Evolutionary conservation across 2,113 vertebrate species (phyloP).

Genomic region (Ciconia maguari): DNA sequence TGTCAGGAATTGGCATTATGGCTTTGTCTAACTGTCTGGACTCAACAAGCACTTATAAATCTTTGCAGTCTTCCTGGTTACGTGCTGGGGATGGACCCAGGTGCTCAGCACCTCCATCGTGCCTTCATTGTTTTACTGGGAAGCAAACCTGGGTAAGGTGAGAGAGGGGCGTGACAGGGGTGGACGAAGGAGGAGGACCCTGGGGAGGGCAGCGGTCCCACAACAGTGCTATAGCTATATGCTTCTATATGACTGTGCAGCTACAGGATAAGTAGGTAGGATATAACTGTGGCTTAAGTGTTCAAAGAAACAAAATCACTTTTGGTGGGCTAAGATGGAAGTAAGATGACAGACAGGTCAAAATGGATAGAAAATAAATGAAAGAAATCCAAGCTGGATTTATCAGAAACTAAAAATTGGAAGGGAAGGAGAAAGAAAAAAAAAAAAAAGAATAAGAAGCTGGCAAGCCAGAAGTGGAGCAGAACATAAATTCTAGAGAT

Average conservation of each 20-base stretch:
- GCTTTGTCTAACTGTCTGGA: background rate
- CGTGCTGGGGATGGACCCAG: fast-evolving
- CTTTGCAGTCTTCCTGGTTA: background rate
- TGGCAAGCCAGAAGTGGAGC: background rate
- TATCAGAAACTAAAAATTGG: background rate
- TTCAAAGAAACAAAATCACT: background rate
- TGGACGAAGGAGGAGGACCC: background rate
- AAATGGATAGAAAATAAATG: background rate
- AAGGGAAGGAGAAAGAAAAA: background rate
- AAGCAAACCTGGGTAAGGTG: background rate
- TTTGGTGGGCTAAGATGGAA: background rate
- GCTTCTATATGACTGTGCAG: background rate
- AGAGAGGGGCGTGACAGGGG: fast-evolving
- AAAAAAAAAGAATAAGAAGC: background rate
- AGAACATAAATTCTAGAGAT: background rate
- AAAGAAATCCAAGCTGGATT: background rate
- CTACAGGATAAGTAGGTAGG: background rate
- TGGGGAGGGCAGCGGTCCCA: background rate
- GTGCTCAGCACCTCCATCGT: fast-evolving
- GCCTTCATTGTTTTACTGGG: background rate
- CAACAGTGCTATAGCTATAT: background rate
- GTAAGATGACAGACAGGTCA: background rate
- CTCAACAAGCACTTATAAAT: background rate
- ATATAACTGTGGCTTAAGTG: background rate
- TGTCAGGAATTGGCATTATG: background rate